Base-by-base conservation (phyloP, 2,888 invertebrate genomes). In the Trichogramma dendrolimi region DNA sequence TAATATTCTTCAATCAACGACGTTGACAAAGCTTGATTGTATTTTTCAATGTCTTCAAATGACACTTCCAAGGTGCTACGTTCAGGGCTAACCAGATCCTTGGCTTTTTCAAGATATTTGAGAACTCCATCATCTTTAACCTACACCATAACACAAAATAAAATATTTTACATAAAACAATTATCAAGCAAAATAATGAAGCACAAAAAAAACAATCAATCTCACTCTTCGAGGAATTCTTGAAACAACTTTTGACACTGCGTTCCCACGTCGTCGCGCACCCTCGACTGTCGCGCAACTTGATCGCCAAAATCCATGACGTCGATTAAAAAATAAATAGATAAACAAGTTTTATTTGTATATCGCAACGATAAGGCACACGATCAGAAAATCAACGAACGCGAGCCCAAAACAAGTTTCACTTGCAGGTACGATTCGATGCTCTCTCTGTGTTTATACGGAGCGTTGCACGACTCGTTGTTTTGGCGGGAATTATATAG, bases 1-100 rank as follows among this genome's bases (percentile, higher is more conserved):
- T 92, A 97, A 80, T 95, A 99, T 78, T 98, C 96, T 78, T 96
- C 94, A 68, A 95, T 89, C 14, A 99, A 91, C 4, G 93, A 92
- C 0, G 92, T 93, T 0, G 96, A 91, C 60, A 98, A 83, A 73
- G 90, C 91, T 79, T 95, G 95, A 79, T 96, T 97, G 77, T 92
- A 96, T 69, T 89, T 89, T 77, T 96, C 96, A 2, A 97, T 86
- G 83, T 97, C 96, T 73, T 92, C 92, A 77, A 96, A 96, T 77
- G 91, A 93, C 10, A 97, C 88, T 83, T 92, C 91, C 50, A 98
- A 81, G 0, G 96, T 96, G 75, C 93, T 94, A 41, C 95, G 83
- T 80, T 98, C 97, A 8, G 94, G 93, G 71, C 91, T 89, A 5
- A 86, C 79, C 10, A 97, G 82, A 71, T 94, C 92, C 73, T 88